Evolutionary conservation across 2,113 vertebrate genomes (phyloP).

Genomic region (Notothenia rossii): DNA sequence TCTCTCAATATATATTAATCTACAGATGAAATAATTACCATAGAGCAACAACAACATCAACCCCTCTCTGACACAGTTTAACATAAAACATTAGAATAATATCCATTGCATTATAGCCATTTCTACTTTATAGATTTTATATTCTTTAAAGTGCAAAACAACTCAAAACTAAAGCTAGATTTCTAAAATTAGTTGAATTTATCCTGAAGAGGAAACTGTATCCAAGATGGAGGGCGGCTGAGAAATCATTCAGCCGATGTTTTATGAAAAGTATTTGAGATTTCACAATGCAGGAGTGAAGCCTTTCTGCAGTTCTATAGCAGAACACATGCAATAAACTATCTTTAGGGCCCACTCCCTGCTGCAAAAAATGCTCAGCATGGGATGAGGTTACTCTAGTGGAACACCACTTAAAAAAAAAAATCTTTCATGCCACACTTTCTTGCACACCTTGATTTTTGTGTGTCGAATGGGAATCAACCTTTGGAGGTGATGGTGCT

Average conservation of each 20-base stretch:
- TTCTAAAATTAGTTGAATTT: conserved; percentile 6
- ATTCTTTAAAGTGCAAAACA: background rate
- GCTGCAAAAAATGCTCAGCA: background rate
- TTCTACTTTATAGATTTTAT: background rate
- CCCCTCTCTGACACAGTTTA: background rate
- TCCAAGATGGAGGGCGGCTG: background rate
- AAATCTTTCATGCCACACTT: background rate
- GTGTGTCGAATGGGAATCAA: background rate
- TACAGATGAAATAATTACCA: background rate
- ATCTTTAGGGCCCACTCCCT: background rate
- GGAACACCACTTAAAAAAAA: background rate
- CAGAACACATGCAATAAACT: background rate
- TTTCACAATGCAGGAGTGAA: background rate
- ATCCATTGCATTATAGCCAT: background rate
- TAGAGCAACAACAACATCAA: background rate
- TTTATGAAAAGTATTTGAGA: background rate
- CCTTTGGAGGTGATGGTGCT: background rate
- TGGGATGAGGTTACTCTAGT: conserved; percentile 4
- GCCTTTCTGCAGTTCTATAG: background rate
- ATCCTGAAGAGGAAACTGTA: background rate
- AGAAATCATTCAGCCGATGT: conserved; percentile 14
- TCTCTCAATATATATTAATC: background rate
- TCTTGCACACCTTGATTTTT: background rate
- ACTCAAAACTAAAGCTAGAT: conserved; percentile 2
- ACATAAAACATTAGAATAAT: background rate